Base-by-base conservation (phyloP, 2,113 vertebrate species). In the Etheostoma spectabile region DNA sequence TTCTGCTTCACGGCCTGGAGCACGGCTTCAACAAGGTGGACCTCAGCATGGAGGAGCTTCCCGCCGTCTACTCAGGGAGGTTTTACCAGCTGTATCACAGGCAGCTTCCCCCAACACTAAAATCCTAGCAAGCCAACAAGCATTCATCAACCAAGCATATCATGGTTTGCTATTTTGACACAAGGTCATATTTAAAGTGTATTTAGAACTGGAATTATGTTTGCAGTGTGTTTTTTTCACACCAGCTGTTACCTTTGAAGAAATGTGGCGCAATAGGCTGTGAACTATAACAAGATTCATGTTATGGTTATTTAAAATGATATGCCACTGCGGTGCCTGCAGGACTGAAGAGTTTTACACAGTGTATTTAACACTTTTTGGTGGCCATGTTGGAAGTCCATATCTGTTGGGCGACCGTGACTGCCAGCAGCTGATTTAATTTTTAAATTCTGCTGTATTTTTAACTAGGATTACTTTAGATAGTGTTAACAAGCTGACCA, bases 71-170 rank as follows among this genome's bases (percentile, higher is more conserved):
- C 83, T 94, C 96, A 0, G 97, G 97, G 75, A 89, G 93, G 60
- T 94, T 96, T 73, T 98, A 97, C 88, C 97, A 98, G 91, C 94
- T 99, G 1, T 99, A 98, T 85, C 96, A 97, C 93, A 93, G 95
- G 79, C 90, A 92, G 60, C 92, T 98, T 82, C 96, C 97, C 1
- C 12, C n/a, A 0, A 35, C 48, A 5, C 16, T 15, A 0, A 48
- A 74, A 8, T 53, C 66, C 60, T 83, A 83, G 63, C 46, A 22
- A 4, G 21, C 49, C 38, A 2, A n/a, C n/a, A n/a, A n/a, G n/a
- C n/a, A n/a, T n/a, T 12, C 19, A 14, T 30, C 13, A 6, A n/a
- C 24, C 33, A 49, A 14, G 55, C 45, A 4, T n/a, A 8, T 24
- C 59, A 2, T 3, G 14, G 33, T 12, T n/a, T 30, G 24, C 66